Evolutionary conservation across 2,888 invertebrate genomes (phyloP), one percentile per base, ranked within the genome.

Genomic region (Synergus japonicus): DNA sequence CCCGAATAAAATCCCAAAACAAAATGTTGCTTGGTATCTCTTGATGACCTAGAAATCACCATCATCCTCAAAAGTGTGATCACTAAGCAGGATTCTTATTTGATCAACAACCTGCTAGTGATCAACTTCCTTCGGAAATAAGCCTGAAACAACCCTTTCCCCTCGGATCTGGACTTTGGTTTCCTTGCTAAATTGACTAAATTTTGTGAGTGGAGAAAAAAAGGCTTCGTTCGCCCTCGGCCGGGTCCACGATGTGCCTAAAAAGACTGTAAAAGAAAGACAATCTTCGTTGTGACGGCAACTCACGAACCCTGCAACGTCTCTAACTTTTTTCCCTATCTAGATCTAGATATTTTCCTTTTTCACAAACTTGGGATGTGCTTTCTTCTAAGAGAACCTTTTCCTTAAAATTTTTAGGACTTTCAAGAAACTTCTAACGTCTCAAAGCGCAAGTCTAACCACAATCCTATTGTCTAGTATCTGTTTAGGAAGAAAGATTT

Each of bases 241-340:
- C 86, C 87, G 89, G 89, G 89, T 90, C 91, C 89, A 88, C 87
- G 88, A 87, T 89, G 91, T 87, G 90, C 91, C 92, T 92, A 91
- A 87, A 90, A 89, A 89, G 89, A 91, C 90, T 91, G 91, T 86
- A 91, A 92, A 91, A 89, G 83, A 89, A 89, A 89, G 87, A 85
- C 60, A 76, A 22, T 82, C 78, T 85, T 83, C 82, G 85, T 79
- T 83, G 83, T 82, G 76, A 80, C 67, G 67, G 73, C 67, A 81
- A 79, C 64, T 80, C 79, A 82, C 78, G 81, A 89, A 89, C 88
- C 89, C 92, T 92, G 92, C 85, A 92, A 91, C 90, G 86, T 85
- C 89, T 84, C 86, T 88, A 86, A 86, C 87, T 82, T 80, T 77
- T 37, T 78, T 46, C 49, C 81, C 77, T 81, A 84, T 5, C 77